These are phyloP conservation scores for Harpagus bidentatus DNA, from an alignment of 2,113 vertebrate species.

Conservation along the genomic window DNA sequence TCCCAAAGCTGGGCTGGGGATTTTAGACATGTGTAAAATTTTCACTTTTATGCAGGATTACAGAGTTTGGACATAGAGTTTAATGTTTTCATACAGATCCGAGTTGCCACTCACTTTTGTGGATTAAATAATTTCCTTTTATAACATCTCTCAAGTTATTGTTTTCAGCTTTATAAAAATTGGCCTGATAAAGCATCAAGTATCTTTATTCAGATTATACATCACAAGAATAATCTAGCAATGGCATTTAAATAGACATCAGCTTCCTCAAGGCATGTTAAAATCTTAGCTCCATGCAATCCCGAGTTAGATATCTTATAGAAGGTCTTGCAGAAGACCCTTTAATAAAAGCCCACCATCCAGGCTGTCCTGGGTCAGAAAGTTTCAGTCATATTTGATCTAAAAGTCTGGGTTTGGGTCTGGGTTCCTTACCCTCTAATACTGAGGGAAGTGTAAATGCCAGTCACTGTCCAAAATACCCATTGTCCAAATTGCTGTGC, in stretches of 20 bases:
- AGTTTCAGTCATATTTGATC: not conserved
- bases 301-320: rapidly evolving
- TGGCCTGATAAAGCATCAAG: not conserved
- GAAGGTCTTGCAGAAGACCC: not conserved
- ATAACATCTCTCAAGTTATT: not conserved
- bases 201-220: not conserved
- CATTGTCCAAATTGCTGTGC: not conserved
- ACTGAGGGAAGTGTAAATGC: not conserved
- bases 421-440: not conserved
- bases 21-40: not conserved
- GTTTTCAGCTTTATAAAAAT: not conserved
- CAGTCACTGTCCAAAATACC: not conserved
- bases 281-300: not conserved
- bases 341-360: not conserved
- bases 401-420: not conserved
- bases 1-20: not conserved
- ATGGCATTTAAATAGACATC: not conserved
- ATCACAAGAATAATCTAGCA: not conserved
- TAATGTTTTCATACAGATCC: not conserved
- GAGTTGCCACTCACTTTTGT: not conserved
- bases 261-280: not conserved
- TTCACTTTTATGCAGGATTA: not conserved
- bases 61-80: not conserved
- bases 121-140: not conserved
- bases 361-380: not conserved